phyloP scores from a whole-genome alignment of 2,888 invertebrate species.

The Rhabditoides inermis region DNA sequence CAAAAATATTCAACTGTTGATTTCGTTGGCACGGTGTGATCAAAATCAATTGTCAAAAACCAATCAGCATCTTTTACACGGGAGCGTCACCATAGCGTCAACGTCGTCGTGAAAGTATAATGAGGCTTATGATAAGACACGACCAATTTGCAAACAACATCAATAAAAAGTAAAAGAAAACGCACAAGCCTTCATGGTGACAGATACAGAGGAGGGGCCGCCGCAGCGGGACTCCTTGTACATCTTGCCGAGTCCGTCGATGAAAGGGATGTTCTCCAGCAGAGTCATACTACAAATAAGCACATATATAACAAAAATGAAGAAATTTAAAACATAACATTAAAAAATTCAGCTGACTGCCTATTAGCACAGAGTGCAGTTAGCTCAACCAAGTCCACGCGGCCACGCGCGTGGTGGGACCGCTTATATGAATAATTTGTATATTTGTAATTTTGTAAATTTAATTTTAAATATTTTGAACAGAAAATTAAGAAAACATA shows the following conservation, averaged over 20 bases:
- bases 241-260: conserved; percentile 73
- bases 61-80: conserved; percentile 9
- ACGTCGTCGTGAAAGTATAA: conserved; percentile 18
- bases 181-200: conserved; percentile 91
- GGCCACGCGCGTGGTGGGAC: too few species aligned
- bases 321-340: too few species aligned
- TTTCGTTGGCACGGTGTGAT: not conserved
- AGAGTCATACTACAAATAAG: too few species aligned
- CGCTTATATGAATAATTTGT: too few species aligned
- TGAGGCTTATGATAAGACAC: conserved; percentile 15
- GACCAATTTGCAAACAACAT: conserved; percentile 4
- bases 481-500: too few species aligned
- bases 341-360: too few species aligned
- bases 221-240: conserved; percentile 73
- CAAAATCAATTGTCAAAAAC: not conserved
- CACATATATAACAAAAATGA: too few species aligned
- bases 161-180: conserved; percentile 2
- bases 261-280: too few species aligned
- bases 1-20: conserved; percentile 3
- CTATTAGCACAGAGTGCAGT: too few species aligned
- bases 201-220: conserved; percentile 59
- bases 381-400: too few species aligned
- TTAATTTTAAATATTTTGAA: too few species aligned
- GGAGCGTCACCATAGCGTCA: not conserved
- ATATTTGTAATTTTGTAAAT: too few species aligned